Percentiles rank a stretch among this genome's conserved stretches.
Conservation (phyloP, 2,113 vertebrate genomes). For the Psophia crepitans region DNA sequence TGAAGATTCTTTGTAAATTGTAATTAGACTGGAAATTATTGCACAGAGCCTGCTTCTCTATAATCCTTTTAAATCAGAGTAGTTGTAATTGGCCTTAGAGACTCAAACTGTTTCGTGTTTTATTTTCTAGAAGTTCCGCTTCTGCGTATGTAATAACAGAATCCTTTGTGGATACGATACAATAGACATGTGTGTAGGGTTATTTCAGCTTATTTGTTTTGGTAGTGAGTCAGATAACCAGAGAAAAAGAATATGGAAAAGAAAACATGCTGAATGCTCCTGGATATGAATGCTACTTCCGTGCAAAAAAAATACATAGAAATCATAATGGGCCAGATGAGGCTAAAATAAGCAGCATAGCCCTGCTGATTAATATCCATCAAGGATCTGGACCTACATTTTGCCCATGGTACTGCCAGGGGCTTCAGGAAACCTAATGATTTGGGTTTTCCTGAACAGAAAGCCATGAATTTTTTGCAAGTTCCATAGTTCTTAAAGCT, state of each 20-base stretch:
- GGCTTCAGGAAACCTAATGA: background rate
- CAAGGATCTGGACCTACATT: background rate
- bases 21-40: constrained; percentile 77
- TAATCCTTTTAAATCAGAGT: constrained; percentile 76
- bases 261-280: background rate
- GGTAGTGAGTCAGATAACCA: constrained; percentile 55
- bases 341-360: background rate
- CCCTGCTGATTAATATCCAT: background rate
- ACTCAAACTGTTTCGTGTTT: constrained; percentile 67
- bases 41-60: constrained; percentile 68
- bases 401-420: background rate
- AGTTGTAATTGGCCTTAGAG: constrained; percentile 76
- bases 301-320: background rate
- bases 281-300: constrained; percentile 9
- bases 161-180: constrained; percentile 54
- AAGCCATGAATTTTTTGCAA: background rate
- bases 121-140: constrained; percentile 72
- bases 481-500: background rate
- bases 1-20: constrained; percentile 75
- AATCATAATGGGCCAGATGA: background rate
- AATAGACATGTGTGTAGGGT: constrained; percentile 55
- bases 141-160: constrained; percentile 71
- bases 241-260: constrained; percentile 33
- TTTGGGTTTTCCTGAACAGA: background rate
- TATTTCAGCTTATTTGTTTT: constrained; percentile 70